Percentiles rank a stretch among this genome's conserved stretches.
These are phyloP conservation scores for Silurus asotus DNA, from an alignment of 2,113 vertebrate genomes.

Conservation along the genomic window DNA sequence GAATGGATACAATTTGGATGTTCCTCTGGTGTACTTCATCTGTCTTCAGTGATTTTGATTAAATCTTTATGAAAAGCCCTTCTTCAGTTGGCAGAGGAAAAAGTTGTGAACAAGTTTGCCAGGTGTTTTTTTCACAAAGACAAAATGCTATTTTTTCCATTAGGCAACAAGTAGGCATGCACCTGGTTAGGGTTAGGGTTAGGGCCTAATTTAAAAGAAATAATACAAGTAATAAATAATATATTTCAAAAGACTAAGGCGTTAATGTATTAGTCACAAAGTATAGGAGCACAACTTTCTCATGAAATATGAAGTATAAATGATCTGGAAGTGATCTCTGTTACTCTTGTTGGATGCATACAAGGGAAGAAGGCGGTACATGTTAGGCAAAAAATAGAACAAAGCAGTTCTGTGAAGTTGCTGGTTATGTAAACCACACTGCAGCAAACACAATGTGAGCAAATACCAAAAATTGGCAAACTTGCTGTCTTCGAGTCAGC, in stretches of 20 bases:
- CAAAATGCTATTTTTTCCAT: background rate
- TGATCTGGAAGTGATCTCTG: background rate
- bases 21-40: constrained; percentile 9
- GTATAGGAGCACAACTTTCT: background rate
- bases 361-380: background rate
- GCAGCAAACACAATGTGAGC: background rate
- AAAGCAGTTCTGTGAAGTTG: background rate
- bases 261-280: background rate
- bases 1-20: constrained; percentile 9
- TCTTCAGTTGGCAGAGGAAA: constrained; percentile 9
- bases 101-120: background rate
- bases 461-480: background rate
- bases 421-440: background rate
- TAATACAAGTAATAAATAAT: background rate
- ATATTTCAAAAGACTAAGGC: background rate
- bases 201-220: background rate
- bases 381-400: constrained; percentile 1
- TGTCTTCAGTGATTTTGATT: constrained; percentile 12
- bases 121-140: background rate
- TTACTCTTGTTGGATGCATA: background rate
- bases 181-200: background rate
- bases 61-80: background rate
- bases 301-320: background rate
- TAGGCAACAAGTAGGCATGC: background rate
- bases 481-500: background rate